A percentile compares a stretch with the other conserved stretches of the same genome.
These are phyloP conservation scores for Holacanthus passer DNA, from an alignment of 2,113 vertebrate species.

Conservation along the genomic window DNA sequence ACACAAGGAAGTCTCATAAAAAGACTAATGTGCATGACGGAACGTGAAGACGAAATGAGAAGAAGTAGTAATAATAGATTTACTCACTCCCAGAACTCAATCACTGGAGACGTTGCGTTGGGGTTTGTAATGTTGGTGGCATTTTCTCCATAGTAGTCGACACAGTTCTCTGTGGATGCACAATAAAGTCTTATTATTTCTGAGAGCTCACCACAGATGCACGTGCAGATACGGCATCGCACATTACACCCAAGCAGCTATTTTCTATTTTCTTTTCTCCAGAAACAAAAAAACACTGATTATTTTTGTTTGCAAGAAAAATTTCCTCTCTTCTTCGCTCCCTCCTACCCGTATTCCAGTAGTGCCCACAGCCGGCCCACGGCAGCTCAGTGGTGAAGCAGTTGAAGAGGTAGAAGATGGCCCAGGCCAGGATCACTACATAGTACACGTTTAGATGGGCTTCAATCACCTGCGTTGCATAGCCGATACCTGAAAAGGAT, in stretches of 20 bases:
- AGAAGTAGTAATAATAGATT: slow-evolving; percentile 15
- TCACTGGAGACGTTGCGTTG: slow-evolving; percentile 96
- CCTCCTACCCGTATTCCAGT: slow-evolving; percentile 96
- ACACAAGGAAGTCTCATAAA: neutral
- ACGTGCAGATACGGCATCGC: neutral
- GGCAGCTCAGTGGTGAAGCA: slow-evolving; percentile 97
- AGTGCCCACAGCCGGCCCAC: slow-evolving; percentile 96
- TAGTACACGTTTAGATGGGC: slow-evolving; percentile 98
- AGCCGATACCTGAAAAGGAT: slow-evolving; percentile 91
- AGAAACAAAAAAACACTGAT: neutral
- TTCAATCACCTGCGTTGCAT: slow-evolving; percentile 98
- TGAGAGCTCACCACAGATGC: neutral
- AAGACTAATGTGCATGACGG: neutral
- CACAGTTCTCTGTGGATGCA: slow-evolving; percentile 90
- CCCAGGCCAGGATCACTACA: slow-evolving; percentile 97
- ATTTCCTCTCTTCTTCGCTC: neutral
- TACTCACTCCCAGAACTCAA: slow-evolving; percentile 99
- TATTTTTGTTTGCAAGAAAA: neutral
- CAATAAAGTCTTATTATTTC: neutral
- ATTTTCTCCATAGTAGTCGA: slow-evolving; percentile 95
- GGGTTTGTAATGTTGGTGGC: slow-evolving; percentile 92
- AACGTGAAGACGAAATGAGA: neutral
- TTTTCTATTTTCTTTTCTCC: neutral
- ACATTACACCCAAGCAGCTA: neutral
- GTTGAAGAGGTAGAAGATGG: slow-evolving; percentile 98